Conservation (phyloP, 2,888 invertebrate species). For the Diarsia rubi region DNA sequence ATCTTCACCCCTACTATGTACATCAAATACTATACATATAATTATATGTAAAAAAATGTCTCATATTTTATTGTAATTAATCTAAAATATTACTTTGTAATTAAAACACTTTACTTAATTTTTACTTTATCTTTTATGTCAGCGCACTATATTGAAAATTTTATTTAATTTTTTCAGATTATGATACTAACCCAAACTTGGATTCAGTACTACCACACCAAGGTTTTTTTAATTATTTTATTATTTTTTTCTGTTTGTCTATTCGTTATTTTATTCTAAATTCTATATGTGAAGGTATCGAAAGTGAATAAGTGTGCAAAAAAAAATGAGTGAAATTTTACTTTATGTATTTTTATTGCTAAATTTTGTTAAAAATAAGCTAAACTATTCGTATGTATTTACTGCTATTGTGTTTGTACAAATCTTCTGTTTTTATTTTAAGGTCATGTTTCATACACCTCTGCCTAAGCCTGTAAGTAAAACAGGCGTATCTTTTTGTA, state of each 20-base stretch:
- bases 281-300: constrained; percentile 16
- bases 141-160: not conserved
- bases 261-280: constrained; percentile 6
- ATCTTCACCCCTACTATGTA: not conserved
- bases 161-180: constrained; percentile 50
- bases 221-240: constrained; percentile 48
- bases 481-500: not conserved
- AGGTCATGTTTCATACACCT: not conserved
- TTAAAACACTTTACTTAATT: not conserved
- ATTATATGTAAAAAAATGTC: not conserved
- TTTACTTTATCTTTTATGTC: no score
- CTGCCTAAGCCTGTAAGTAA: not conserved
- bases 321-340: not conserved
- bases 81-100: not conserved
- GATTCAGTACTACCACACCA: constrained; percentile 43
- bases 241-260: constrained; percentile 29
- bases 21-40: not conserved
- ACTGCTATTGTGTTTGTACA: constrained; percentile 19
- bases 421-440: constrained; percentile 23
- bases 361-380: constrained; percentile 17
- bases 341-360: constrained; percentile 19
- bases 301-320: not conserved
- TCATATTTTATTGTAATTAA: not conserved
- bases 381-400: constrained; percentile 12
- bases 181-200: constrained; percentile 28